These are phyloP conservation scores for Calyptomena viridis DNA, from an alignment of 2,113 vertebrate genomes.

Conservation along the genomic window DNA sequence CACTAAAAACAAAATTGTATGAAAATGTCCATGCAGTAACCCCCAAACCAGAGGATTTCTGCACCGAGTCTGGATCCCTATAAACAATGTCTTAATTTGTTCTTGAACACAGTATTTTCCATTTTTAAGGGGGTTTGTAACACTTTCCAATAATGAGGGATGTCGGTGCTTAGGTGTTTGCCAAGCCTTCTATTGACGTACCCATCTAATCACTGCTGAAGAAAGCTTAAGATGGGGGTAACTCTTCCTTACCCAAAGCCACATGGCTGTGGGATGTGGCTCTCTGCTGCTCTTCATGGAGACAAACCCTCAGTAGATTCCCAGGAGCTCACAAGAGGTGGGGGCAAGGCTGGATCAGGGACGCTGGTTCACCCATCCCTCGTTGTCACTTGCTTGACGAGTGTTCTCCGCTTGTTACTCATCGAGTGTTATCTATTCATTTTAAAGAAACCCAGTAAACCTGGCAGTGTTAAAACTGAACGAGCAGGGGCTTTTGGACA, in stretches of 20 bases:
- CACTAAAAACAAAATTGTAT: slow-evolving; percentile 21
- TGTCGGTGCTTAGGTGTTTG: slow-evolving; percentile 1
- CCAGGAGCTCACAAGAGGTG: slow-evolving; percentile 32
- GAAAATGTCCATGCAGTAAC: background rate
- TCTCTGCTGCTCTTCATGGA: slow-evolving; percentile 23
- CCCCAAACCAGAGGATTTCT: slow-evolving; percentile 42
- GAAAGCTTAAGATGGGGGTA: background rate
- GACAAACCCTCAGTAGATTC: background rate
- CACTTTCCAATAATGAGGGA: background rate
- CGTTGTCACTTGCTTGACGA: slow-evolving; percentile 82
- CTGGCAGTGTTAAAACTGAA: slow-evolving; percentile 99
- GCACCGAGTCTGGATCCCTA: slow-evolving; percentile 9
- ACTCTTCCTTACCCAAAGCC: slow-evolving; percentile 29
- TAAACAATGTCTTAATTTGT: background rate
- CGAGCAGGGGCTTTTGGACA: slow-evolving; percentile 99
- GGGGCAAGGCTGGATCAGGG: slow-evolving; percentile 71
- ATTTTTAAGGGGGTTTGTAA: background rate
- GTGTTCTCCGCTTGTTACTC: slow-evolving; percentile 88
- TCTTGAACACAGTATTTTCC: background rate
- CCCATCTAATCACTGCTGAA: background rate
- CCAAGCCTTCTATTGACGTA: background rate
- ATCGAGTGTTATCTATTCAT: slow-evolving; percentile 93
- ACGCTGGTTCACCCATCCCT: slow-evolving; percentile 82
- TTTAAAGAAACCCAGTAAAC: slow-evolving; percentile 99
- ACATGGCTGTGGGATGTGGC: background rate